phyloP scores from a whole-genome alignment of 2,888 invertebrate species.

The Cryptus armator region DNA sequence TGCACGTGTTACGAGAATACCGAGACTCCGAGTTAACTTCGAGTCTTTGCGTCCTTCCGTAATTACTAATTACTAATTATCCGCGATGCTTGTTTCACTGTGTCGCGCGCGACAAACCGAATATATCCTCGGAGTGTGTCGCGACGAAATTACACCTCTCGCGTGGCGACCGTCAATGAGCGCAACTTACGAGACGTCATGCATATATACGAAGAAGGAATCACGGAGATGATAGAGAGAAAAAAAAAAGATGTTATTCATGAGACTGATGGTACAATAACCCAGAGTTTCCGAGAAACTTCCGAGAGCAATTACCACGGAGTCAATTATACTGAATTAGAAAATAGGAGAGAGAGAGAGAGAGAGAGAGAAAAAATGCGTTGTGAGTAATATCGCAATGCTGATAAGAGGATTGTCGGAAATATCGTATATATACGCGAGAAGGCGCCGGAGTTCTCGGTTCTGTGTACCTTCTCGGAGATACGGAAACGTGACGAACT shows the following conservation, averaged over 20 bases:
- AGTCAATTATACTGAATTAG: slow-evolving; percentile 19
- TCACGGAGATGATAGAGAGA: slow-evolving; percentile 7
- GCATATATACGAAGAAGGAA: slow-evolving; percentile 19
- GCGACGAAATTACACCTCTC: slow-evolving; percentile 47
- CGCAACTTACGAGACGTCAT: slow-evolving; percentile 33
- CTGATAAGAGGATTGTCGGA: slow-evolving; percentile 19
- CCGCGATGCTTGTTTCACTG: slow-evolving; percentile 4
- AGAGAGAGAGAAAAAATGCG: neutral
- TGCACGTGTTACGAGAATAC: slow-evolving; percentile 24
- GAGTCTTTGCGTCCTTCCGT: slow-evolving; percentile 53
- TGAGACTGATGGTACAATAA: slow-evolving; percentile 16
- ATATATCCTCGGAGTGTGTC: neutral
- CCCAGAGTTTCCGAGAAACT: slow-evolving; percentile 3
- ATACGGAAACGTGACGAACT: slow-evolving; percentile 12
- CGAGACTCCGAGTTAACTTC: slow-evolving; percentile 10
- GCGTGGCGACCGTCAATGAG: slow-evolving; percentile 34
- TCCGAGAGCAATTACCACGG: slow-evolving; percentile 14
- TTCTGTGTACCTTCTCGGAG: neutral
- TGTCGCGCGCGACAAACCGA: slow-evolving; percentile 30
- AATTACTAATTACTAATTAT: slow-evolving; percentile 68
- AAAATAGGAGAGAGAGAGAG: neutral
- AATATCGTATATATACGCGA: slow-evolving; percentile 16
- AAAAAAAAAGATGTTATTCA: neutral
- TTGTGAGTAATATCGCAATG: slow-evolving; percentile 9
- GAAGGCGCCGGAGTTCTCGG: neutral